phyloP scores from a whole-genome alignment of 2,113 vertebrate species.

The Spermophilus dauricus region DNA sequence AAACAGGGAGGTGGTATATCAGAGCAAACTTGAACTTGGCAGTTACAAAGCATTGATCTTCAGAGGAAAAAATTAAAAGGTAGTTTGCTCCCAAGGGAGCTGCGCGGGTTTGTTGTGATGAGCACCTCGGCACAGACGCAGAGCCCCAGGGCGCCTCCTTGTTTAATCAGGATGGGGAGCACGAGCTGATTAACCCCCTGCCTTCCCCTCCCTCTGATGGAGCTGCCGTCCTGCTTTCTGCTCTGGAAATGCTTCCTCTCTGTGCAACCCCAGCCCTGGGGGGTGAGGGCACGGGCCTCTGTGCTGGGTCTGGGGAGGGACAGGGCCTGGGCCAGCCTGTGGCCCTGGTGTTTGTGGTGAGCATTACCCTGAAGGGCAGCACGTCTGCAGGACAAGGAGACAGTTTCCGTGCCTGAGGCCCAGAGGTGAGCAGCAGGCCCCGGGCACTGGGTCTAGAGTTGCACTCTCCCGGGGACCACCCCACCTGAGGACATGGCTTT shows the following conservation, averaged over 20 bases:
- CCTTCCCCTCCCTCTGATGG: slow-evolving; percentile 67
- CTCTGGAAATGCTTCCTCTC: slow-evolving; percentile 56
- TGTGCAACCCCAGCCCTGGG: background rate
- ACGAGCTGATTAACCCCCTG: slow-evolving; percentile 89
- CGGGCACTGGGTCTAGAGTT: fast-evolving
- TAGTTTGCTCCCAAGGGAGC: slow-evolving; percentile 91
- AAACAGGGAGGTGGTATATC: background rate
- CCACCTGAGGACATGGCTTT: background rate
- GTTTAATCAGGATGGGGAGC: slow-evolving; percentile 91
- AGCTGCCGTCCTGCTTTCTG: slow-evolving; percentile 61
- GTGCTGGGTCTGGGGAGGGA: background rate
- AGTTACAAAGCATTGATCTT: slow-evolving; percentile 38
- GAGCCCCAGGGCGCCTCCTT: slow-evolving; percentile 90
- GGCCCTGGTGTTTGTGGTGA: background rate
- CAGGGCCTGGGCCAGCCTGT: fast-evolving
- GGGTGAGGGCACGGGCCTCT: background rate
- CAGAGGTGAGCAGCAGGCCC: no score
- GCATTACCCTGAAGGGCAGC: background rate
- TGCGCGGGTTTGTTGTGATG: slow-evolving; percentile 85
- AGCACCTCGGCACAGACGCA: slow-evolving; percentile 88
- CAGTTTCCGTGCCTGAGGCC: background rate
- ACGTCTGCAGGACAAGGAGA: no score
- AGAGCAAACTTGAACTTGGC: background rate
- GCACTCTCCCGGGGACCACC: fast-evolving
- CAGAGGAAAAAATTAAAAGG: slow-evolving; percentile 91